Evolutionary conservation across 2,113 vertebrate species (phyloP).

Genomic region (Antennarius striatus): DNA sequence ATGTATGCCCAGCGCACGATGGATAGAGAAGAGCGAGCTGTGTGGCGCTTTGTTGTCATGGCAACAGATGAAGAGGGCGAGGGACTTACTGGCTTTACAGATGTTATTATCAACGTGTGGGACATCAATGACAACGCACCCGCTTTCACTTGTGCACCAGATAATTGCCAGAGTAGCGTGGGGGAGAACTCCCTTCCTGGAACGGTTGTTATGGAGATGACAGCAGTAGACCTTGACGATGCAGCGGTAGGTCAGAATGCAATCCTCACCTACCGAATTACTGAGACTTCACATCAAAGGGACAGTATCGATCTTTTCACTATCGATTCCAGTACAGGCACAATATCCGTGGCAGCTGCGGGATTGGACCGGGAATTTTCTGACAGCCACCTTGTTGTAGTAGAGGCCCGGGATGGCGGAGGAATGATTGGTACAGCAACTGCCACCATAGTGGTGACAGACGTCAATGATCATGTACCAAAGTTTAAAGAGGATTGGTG

Average conservation of each 20-base stretch:
- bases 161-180: constrained; percentile 82
- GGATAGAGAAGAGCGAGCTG: constrained; percentile 85
- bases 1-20: constrained; percentile 86
- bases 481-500: constrained; percentile 81
- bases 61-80: constrained; percentile 89
- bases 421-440: constrained; percentile 85
- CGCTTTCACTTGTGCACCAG: constrained; percentile 80
- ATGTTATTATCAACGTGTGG: constrained; percentile 89
- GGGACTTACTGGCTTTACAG: constrained; percentile 89
- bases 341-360: constrained; percentile 78
- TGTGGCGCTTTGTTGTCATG: constrained; percentile 90
- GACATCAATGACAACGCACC: constrained; percentile 90
- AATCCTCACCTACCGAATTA: constrained; percentile 84
- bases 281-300: constrained; percentile 65
- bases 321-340: constrained; percentile 83
- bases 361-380: constrained; percentile 84
- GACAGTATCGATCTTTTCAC: constrained; percentile 75
- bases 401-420: constrained; percentile 88
- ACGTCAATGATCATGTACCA: constrained; percentile 86
- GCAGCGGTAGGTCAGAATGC: constrained; percentile 86
- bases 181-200: constrained; percentile 84
- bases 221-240: constrained; percentile 85
- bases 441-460: constrained; percentile 79
- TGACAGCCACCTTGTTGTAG: constrained; percentile 76
- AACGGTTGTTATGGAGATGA: constrained; percentile 86